Conservation (phyloP, 23 tunicate genomes). For the Trididemnum nubilum region DNA sequence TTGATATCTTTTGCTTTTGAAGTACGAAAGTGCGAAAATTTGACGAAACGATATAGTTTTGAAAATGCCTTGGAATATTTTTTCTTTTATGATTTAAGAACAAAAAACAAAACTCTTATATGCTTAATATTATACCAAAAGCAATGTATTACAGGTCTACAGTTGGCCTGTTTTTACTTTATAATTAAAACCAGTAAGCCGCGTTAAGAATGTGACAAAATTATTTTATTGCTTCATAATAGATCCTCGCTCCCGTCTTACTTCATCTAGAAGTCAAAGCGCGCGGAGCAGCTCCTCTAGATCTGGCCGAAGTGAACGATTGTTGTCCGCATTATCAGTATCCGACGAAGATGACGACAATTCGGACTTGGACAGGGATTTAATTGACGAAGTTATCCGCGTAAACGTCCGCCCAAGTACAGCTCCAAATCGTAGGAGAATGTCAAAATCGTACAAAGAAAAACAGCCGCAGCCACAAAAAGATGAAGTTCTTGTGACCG, state of each 20-base stretch:
- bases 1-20: no score
- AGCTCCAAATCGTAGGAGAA: constrained; percentile 47
- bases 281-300: constrained; percentile 23
- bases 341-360: constrained; percentile 33
- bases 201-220: no score
- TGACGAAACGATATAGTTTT: no score
- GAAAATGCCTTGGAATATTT: no score
- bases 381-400: constrained; percentile 43
- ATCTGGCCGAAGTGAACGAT: background rate
- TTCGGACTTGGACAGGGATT: constrained; percentile 31
- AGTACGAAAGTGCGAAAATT: no score
- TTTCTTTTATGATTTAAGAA: no score
- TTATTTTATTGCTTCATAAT: no score
- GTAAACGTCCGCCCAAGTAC: constrained; percentile 81
- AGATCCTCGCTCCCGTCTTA: background rate
- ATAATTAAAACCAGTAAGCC: no score
- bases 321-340: constrained; percentile 7
- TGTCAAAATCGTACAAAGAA: background rate
- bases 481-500: constrained; percentile 22
- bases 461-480: background rate
- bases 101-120: no score
- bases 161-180: no score
- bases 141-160: no score
- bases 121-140: no score
- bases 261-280: constrained; percentile 32